Conservation (phyloP, 1,140 invertebrate genomes). For the Medauroidea extradentata region DNA sequence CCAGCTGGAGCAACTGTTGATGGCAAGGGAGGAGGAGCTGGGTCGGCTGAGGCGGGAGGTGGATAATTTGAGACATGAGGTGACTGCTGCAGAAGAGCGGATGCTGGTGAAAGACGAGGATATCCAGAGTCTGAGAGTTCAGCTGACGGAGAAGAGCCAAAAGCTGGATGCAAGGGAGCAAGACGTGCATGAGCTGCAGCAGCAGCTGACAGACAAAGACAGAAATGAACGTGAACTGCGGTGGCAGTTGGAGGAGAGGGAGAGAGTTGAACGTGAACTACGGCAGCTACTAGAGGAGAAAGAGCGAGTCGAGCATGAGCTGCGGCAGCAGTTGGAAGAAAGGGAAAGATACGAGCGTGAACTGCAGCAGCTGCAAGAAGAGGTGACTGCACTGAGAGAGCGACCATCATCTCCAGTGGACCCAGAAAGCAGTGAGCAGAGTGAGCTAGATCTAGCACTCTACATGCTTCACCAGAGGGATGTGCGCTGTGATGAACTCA, state of each 20-base stretch:
- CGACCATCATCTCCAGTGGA: no score
- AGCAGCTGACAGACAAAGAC: conserved; percentile 36
- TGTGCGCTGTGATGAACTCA: conserved; percentile 82
- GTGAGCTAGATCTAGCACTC: conserved; percentile 73
- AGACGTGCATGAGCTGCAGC: conserved; percentile 38
- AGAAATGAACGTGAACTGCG: conserved; percentile 47
- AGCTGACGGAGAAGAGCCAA: conserved; percentile 37
- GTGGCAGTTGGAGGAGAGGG: conserved; percentile 49
- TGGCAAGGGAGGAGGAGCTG: neutral
- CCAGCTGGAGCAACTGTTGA: neutral
- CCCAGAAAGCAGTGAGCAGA: conserved; percentile 28
- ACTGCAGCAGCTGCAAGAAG: neutral
- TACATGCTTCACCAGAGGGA: conserved; percentile 85
- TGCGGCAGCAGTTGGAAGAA: conserved; percentile 59
- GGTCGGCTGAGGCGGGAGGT: neutral
- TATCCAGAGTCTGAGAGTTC: conserved; percentile 42
- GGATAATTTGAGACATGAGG: no score
- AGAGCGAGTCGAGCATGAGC: conserved; percentile 60
- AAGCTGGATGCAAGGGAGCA: conserved; percentile 32
- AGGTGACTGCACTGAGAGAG: no score
- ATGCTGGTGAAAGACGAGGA: conserved; percentile 34
- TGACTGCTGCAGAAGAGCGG: no score
- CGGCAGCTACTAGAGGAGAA: conserved; percentile 56
- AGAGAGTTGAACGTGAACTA: conserved; percentile 44
- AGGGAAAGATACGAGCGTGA: conserved; percentile 27